phyloP scores from a whole-genome alignment of 2,888 invertebrate species.

The Ormyrus labotus region DNA sequence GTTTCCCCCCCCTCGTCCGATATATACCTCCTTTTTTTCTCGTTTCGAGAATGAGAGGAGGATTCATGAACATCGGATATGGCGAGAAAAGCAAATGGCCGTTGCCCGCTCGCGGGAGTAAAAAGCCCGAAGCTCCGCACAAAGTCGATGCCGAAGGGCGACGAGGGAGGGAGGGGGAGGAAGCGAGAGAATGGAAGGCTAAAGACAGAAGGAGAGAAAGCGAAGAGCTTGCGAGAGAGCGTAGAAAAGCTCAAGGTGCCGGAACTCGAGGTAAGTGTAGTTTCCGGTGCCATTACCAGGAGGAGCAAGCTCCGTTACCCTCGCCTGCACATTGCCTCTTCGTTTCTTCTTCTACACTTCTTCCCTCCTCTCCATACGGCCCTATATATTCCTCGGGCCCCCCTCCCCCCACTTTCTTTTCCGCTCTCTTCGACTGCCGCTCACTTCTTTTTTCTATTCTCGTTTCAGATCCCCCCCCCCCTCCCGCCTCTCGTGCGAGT shows the following conservation, averaged over 20 bases:
- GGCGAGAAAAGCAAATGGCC: slow-evolving; percentile 59
- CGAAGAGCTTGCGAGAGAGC: not conserved
- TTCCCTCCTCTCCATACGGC: slow-evolving; percentile 10
- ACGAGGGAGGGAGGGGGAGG: not conserved
- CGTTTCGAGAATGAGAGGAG: slow-evolving; percentile 42
- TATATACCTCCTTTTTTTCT: slow-evolving; percentile 1
- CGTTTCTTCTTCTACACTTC: slow-evolving; percentile 50
- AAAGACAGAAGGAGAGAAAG: not conserved
- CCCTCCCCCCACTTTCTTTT: not conserved
- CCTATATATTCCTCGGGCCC: slow-evolving; percentile 33
- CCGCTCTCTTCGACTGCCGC: not conserved
- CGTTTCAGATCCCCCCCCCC: not conserved
- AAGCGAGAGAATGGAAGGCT: slow-evolving; percentile 14
- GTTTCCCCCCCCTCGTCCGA: not conserved
- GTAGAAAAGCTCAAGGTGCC: slow-evolving; percentile 64
- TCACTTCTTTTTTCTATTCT: not conserved
- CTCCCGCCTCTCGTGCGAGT: not conserved
- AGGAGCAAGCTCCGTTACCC: slow-evolving; percentile 62
- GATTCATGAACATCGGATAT: slow-evolving; percentile 67
- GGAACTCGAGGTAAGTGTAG: slow-evolving; percentile 70
- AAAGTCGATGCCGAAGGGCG: slow-evolving; percentile 40
- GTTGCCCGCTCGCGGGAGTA: slow-evolving; percentile 57
- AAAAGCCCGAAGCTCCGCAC: slow-evolving; percentile 50
- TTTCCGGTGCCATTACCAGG: slow-evolving; percentile 71
- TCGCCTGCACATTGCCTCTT: slow-evolving; percentile 57